phyloP scores from a whole-genome alignment of 2,888 invertebrate genomes.

The Drosophila sordidula region DNA sequence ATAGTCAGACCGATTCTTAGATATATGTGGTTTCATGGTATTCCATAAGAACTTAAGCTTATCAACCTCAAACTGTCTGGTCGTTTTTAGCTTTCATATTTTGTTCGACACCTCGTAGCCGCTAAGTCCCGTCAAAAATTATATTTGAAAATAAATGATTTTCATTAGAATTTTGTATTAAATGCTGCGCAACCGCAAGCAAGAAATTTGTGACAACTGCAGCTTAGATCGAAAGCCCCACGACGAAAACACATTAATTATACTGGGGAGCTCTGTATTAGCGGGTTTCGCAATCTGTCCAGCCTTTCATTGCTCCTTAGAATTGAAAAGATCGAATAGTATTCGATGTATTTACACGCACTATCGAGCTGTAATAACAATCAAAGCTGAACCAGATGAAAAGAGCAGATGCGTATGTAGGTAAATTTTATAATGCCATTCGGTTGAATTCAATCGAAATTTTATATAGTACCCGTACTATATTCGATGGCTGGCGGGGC shows the following conservation, averaged over 20 bases:
- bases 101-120: constrained; percentile 1
- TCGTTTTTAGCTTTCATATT: constrained; percentile 31
- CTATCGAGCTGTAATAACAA: not conserved
- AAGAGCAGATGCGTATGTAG: not conserved
- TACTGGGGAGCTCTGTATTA: no score
- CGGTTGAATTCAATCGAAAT: constrained; percentile 12
- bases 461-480: not conserved
- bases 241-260: constrained; percentile 28
- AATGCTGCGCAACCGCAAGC: not conserved
- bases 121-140: not conserved
- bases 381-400: constrained; percentile 8
- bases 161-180: not conserved
- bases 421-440: constrained; percentile 8
- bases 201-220: constrained; percentile 20
- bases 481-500: not conserved
- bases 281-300: not conserved
- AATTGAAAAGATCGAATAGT: not conserved
- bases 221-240: constrained; percentile 32
- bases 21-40: constrained; percentile 22
- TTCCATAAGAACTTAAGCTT: constrained; percentile 49
- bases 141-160: constrained; percentile 1
- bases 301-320: not conserved
- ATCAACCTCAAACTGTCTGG: constrained; percentile 63
- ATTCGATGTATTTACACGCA: not conserved
- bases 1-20: not conserved